Conservation (phyloP, 2,797 vertebrate genomes). For the Diplodus sargus region DNA sequence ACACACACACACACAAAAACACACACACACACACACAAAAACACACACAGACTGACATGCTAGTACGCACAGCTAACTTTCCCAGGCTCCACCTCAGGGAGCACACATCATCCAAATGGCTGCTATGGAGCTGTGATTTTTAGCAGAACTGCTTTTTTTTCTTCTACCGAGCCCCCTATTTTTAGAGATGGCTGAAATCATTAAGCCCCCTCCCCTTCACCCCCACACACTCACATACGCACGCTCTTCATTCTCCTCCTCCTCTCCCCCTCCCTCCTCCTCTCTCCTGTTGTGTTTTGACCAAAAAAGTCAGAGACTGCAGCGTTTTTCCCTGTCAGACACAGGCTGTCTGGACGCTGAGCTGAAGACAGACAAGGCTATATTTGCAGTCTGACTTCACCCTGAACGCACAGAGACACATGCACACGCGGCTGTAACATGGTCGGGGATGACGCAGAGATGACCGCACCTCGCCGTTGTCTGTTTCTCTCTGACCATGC, state of each 20-base stretch:
- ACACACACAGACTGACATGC: slow-evolving; percentile 34
- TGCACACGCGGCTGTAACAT: slow-evolving; percentile 38
- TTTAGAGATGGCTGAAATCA: slow-evolving; percentile 82
- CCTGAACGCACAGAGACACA: slow-evolving; percentile 29
- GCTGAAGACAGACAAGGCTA: slow-evolving; percentile 69
- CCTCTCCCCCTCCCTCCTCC: slow-evolving; percentile 31
- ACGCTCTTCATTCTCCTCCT: slow-evolving; percentile 23
- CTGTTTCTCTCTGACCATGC: slow-evolving; percentile 48
- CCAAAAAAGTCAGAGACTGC: slow-evolving; percentile 82
- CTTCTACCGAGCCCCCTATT: slow-evolving; percentile 73
- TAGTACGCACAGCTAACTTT: slow-evolving; percentile 62
- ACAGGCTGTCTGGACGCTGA: slow-evolving; percentile 82
- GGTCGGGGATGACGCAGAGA: slow-evolving; percentile 68
- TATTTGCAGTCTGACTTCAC: slow-evolving; percentile 80
- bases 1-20: slow-evolving; percentile 17
- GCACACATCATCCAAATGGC: slow-evolving; percentile 75
- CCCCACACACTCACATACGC: slow-evolving; percentile 18
- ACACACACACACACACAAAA: slow-evolving; percentile 21
- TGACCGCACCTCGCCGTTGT: slow-evolving; percentile 48
- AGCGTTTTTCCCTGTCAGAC: slow-evolving; percentile 79
- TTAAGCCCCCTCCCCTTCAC: slow-evolving; percentile 66
- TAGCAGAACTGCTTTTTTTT: slow-evolving; percentile 75
- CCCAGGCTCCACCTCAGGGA: slow-evolving; percentile 83
- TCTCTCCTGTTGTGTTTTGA: slow-evolving; percentile 76
- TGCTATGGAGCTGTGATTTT: slow-evolving; percentile 78